phyloP scores from a whole-genome alignment of 2,113 vertebrate genomes.

The Lepus europaeus region DNA sequence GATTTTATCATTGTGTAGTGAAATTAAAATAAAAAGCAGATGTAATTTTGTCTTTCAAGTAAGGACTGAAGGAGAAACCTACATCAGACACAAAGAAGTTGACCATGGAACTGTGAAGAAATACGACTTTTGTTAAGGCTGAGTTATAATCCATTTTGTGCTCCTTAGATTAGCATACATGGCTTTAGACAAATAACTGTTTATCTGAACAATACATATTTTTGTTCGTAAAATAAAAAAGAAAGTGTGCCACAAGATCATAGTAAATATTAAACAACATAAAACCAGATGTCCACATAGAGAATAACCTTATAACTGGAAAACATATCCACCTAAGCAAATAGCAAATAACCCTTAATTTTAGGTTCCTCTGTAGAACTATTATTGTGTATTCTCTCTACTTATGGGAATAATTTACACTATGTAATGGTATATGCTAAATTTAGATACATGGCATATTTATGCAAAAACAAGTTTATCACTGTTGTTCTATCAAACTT shows the following conservation, averaged over 20 bases:
- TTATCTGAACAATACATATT: neutral
- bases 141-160: neutral
- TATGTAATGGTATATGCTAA: neutral
- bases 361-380: neutral
- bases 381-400: neutral
- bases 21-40: conserved; percentile 54
- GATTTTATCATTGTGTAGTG: neutral
- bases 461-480: neutral
- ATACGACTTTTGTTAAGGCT: neutral
- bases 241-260: neutral
- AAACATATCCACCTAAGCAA: neutral
- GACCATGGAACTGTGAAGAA: neutral
- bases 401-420: conserved; percentile 10
- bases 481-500: neutral
- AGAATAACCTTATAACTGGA: neutral
- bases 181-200: neutral
- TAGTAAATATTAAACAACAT: conserved; percentile 13
- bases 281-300: neutral
- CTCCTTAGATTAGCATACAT: neutral
- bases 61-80: neutral
- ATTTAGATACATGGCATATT: neutral
- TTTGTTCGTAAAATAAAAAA: neutral
- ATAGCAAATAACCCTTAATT: neutral
- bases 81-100: neutral
- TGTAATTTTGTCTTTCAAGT: conserved; percentile 32